Evolutionary conservation across 2,888 invertebrate genomes (phyloP).

Genomic region (Dorcus hopei): DNA sequence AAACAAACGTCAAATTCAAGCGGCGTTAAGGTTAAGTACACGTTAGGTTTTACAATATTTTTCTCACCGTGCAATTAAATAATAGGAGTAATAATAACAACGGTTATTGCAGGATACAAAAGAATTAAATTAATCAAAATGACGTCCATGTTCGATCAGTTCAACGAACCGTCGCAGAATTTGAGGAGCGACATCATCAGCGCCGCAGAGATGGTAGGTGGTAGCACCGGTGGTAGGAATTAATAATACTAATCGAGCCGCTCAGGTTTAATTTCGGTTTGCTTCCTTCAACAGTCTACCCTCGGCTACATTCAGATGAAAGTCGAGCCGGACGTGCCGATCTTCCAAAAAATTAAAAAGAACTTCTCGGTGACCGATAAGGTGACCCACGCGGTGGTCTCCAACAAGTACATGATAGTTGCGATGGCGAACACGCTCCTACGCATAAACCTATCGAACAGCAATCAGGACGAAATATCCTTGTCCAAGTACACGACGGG

Average conservation of each 20-base stretch:
- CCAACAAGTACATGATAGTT: slow-evolving; percentile 78
- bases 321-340: slow-evolving; percentile 73
- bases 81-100: too few species aligned
- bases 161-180: slow-evolving; percentile 71
- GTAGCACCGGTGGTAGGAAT: slow-evolving; percentile 30
- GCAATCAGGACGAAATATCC: slow-evolving; percentile 17
- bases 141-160: slow-evolving; percentile 84
- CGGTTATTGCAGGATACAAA: too few species aligned
- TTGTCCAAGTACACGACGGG: slow-evolving; percentile 60
- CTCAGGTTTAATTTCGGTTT: not conserved
- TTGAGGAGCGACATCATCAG: slow-evolving; percentile 46
- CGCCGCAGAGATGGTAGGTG: slow-evolving; percentile 52
- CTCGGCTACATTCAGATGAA: slow-evolving; percentile 58
- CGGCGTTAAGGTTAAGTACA: too few species aligned
- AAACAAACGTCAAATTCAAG: too few species aligned
- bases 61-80: too few species aligned
- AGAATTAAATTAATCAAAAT: slow-evolving; percentile 46
- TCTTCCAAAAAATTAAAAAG: slow-evolving; percentile 83
- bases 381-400: slow-evolving; percentile 76
- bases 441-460: slow-evolving; percentile 60
- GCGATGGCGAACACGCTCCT: slow-evolving; percentile 80
- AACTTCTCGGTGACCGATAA: slow-evolving; percentile 74
- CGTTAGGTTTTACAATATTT: too few species aligned
- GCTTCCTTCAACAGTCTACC: slow-evolving; percentile 38
- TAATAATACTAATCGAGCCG: too few species aligned